Evolutionary conservation across 2,113 vertebrate genomes (phyloP), one percentile per base, ranked within the genome.

Genomic region (Agapornis roseicollis): DNA sequence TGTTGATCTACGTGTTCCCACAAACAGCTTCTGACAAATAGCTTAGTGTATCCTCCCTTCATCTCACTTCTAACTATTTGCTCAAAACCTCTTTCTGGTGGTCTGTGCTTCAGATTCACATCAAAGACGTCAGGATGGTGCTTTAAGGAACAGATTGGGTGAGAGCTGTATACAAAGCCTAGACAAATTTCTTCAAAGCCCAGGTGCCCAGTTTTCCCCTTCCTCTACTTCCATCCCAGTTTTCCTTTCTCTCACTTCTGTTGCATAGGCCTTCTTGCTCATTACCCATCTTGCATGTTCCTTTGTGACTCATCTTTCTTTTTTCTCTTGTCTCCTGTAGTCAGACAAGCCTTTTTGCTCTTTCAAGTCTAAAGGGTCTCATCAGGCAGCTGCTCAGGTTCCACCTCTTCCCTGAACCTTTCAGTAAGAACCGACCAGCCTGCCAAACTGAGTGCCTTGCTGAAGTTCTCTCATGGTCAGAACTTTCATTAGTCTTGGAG

Each of bases 351-450:
- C 85, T 80, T 65, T 60, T 52, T 73, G 9, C 70, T 78, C 35
- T 69, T 85, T 46, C 19, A 17, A 66, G n/a, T 39, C 12, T 71
- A 42, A 69, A 79, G 47, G 9, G 65, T 77, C 17, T 80, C 50
- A 79, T 82, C 60, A 53, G 12, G 22, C 28, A 77, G 17, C 35
- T 39, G 7, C 56, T 56, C 22, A 88, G 33, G 5, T 72, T 71
- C 22, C 18, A 71, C 11, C 11, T 44, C 11, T 83, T 85, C 24
- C 52, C 22, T 63, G 19, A 93, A 74, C 8, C 17, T 66, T 65
- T 53, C 42, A 22, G 20, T 39, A 31, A 60, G 39, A 77, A 69
- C 7, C 0, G 0, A 60, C 8, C 33, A 86, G 18, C 33, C 33
- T 46, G 41, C 39, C 4, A 4, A 56, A 60, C 29, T 88, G 3